These are phyloP conservation scores for Geotrypetes seraphini DNA, from an alignment of 2,797 vertebrate species.

Conservation along the genomic window DNA sequence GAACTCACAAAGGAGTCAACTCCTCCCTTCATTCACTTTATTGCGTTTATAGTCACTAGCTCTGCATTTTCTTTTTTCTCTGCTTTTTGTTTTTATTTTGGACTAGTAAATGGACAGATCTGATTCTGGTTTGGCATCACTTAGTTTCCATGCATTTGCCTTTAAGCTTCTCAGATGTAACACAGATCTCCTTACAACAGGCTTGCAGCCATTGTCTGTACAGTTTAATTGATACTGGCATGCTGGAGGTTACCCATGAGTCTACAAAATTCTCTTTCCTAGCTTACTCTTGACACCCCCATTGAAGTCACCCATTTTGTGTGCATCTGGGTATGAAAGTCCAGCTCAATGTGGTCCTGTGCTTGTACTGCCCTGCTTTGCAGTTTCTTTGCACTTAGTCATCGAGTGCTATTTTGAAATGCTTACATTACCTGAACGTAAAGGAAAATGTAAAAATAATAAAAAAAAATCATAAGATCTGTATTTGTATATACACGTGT, in stretches of 20 bases:
- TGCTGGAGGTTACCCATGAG: constrained; percentile 77
- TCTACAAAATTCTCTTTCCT: constrained; percentile 62
- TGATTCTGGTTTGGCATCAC: constrained; percentile 79
- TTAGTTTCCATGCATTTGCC: constrained; percentile 83
- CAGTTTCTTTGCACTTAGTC: constrained; percentile 67
- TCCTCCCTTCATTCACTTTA: constrained; percentile 31
- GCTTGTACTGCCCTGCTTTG: constrained; percentile 62
- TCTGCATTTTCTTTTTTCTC: constrained; percentile 39
- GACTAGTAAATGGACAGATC: constrained; percentile 67
- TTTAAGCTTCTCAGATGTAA: constrained; percentile 70
- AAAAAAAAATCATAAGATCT: constrained; percentile 59
- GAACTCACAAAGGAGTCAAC: constrained; percentile 35
- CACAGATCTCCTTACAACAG: constrained; percentile 76
- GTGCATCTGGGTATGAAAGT: constrained; percentile 64
- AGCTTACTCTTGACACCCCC: constrained; percentile 60
- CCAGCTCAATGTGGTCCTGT: constrained; percentile 65
- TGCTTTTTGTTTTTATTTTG: constrained; percentile 25
- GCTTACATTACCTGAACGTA: constrained; percentile 88
- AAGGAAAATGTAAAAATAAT: constrained; percentile 71
- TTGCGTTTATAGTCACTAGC: constrained; percentile 39
- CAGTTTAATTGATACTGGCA: constrained; percentile 81
- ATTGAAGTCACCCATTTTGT: constrained; percentile 69
- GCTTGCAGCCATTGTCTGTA: constrained; percentile 82
- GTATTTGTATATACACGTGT: constrained; percentile 99
- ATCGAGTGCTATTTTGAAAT: constrained; percentile 81